Base-by-base conservation (phyloP, 2,113 vertebrate species). In the Sphaerodactylus townsendi region DNA sequence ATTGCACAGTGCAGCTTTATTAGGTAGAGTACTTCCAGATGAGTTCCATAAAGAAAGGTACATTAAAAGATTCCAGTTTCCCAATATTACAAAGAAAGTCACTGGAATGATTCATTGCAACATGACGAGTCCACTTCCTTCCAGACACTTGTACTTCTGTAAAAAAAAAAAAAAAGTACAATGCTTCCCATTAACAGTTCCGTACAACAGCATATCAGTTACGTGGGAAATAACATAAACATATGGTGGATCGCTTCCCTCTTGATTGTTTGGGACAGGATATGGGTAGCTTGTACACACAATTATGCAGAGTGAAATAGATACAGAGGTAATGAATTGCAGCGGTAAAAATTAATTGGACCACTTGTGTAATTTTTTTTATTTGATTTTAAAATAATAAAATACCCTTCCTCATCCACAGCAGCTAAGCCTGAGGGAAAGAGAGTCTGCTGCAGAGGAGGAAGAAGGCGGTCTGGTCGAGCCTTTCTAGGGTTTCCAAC, bases 41-140 rank as follows among this genome's bases (percentile, higher is more conserved):
- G 94, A 96, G 94, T 94, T 93, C 94, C 96, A 96, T 95, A 96
- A 96, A 94, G 88, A 28, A 65, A 66, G 71, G 66, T 53, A 90
- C 91, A 92, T 93, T 80, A 82, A 81, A 89, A 86, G 64, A 85
- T 82, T 84, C 83, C 87, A 87, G 90, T 95, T 95, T 94, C 93
- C 93, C 94, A 90, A 88, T 91, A 90, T 94, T 95, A 94, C 90
- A 93, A 94, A 93, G 86, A 92, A 93, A 94, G 91, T 90, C 92
- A 94, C 88, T 90, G 83, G 87, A 92, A 83, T 85, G 87, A 95
- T 92, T 93, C 88, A 94, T 94, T 94, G 93, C 91, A 92, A 93
- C 50, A 95, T 93, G 87, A 91, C 88, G 92, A 93, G 92, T 93
- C 79, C 92, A 87, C 84, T 95, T 92, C 93, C 87, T 93, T 92